phyloP scores from a whole-genome alignment of 2,113 vertebrate species.

The Archocentrus centrarchus region DNA sequence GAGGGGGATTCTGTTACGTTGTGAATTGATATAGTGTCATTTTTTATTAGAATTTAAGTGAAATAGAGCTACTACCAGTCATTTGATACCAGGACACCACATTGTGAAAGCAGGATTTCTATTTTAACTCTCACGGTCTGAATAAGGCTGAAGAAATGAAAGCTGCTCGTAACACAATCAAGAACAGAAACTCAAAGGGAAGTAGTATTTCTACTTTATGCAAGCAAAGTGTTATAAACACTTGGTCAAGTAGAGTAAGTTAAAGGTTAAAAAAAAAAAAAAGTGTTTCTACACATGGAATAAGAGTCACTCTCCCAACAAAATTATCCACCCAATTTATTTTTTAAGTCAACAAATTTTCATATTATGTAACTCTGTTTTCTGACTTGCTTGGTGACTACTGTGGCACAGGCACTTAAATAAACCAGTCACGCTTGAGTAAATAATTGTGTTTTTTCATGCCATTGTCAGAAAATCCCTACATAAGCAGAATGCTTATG shows the following conservation, averaged over 20 bases:
- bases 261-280: no score
- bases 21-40: background rate
- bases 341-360: background rate
- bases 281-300: background rate
- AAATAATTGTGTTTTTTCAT: background rate
- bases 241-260: background rate
- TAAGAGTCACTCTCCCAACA: background rate
- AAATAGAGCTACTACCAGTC: background rate
- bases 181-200: conserved; percentile 1
- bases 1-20: background rate
- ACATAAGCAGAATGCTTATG: background rate
- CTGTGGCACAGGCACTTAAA: background rate
- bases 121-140: background rate
- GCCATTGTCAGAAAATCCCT: background rate
- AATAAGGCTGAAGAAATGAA: conserved; percentile 8
- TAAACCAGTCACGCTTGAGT: background rate
- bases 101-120: background rate
- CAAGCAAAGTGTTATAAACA: background rate
- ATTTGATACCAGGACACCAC: background rate
- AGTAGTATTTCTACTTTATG: background rate
- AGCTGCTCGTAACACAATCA: background rate
- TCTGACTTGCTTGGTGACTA: accelerated
- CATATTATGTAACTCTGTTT: background rate
- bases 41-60: background rate
- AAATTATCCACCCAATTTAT: background rate